Base-by-base conservation (phyloP, 2,113 vertebrate species). In the Deroptyus accipitrinus region DNA sequence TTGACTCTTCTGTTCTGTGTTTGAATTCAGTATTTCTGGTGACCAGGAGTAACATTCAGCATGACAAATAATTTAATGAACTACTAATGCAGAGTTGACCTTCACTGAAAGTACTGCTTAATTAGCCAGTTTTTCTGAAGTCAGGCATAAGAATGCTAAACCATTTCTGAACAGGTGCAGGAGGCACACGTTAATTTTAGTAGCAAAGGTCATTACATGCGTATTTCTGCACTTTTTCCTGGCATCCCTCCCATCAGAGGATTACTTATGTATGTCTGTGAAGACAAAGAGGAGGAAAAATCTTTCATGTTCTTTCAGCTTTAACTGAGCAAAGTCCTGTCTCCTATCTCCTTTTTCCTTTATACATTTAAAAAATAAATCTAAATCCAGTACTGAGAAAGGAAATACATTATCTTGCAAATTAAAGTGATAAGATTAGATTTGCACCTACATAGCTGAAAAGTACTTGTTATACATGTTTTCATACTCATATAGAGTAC, bases 11-110 rank as follows among this genome's bases (percentile, higher is more conserved):
- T 52, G 33, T 61, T 91, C 57, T 64, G 3, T 33, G 20, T 73
- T 44, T 73, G 84, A 94, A 73, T 69, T 89, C 64, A 54, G n/a
- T 31, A 5, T 22, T 86, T 48, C 95, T 66, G 49, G 84, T 87
- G 93, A 92, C 84, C 90, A 92, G 82, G 52, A 91, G 67, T 77
- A 87, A 94, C 62, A 83, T 85, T 73, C 89, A 87, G 81, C 61
- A 87, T 87, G 83, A 94, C 88, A 95, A 96, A 91, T 83, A 94
- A 92, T 80, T 88, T 91, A 91, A 95, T 91, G 89, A 96, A 95
- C 92, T 85, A 80, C 91, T 83, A 88, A 91, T 81, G 88, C 88
- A 82, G 84, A 83, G 79, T 0, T 95, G 94, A 96, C 92, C 90
- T 95, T 96, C 95, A 96, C 16, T 30, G 75, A 51, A 91, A 94